These are phyloP conservation scores for Phalanger gymnotis DNA, from an alignment of 2,797 vertebrate species.

Conservation along the genomic window DNA sequence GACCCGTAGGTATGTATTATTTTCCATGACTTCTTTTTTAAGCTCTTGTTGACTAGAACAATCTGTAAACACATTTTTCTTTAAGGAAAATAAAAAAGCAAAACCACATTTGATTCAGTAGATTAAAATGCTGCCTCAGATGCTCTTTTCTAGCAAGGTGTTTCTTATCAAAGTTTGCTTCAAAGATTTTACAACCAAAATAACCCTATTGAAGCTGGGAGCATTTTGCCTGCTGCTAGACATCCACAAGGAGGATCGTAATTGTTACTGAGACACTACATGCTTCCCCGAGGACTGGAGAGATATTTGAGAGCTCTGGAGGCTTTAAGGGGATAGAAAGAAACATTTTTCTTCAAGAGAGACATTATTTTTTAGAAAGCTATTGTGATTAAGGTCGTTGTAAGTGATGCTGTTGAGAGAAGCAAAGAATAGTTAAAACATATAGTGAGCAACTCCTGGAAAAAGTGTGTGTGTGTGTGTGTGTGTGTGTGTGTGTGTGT, in stretches of 20 bases:
- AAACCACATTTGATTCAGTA: not conserved
- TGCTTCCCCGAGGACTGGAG: not conserved
- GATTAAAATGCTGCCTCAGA: not conserved
- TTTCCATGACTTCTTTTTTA: not conserved
- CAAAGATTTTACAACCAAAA: not conserved
- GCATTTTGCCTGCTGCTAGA: not conserved
- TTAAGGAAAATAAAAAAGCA: no score
- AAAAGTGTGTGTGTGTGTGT: not conserved
- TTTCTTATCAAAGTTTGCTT: not conserved
- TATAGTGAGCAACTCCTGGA: not conserved
- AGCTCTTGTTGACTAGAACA: not conserved
- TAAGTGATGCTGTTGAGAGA: not conserved
- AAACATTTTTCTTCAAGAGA: not conserved
- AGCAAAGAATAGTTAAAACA: not conserved
- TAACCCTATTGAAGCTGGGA: not conserved
- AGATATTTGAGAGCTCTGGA: not conserved
- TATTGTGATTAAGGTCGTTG: not conserved
- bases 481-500: not conserved
- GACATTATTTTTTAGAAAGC: not conserved
- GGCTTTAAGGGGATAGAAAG: not conserved
- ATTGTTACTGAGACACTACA: not conserved
- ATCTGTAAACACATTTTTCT: not conserved
- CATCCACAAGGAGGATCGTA: not conserved
- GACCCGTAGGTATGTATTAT: not conserved
- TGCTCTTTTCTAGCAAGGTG: not conserved